These are phyloP conservation scores for Archaeoteleia sp. DNA, from an alignment of 2,888 invertebrate species.

Conservation along the genomic window DNA sequence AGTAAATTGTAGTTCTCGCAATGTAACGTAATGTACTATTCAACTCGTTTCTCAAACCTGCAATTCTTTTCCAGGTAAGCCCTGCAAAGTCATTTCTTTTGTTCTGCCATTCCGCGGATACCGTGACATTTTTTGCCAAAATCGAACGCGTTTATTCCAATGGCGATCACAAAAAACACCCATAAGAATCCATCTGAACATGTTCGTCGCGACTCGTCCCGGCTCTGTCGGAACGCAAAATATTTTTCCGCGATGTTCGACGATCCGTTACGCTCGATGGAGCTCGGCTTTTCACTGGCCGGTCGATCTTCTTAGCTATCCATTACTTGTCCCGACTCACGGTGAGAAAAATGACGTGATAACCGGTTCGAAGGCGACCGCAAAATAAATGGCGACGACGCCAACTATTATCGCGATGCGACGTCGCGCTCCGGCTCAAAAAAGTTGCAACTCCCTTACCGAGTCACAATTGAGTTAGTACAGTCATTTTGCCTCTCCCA, in stretches of 20 bases:
- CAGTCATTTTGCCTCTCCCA: conserved; percentile 8
- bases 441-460: conserved; percentile 59
- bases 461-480: conserved; percentile 61
- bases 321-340: conserved; percentile 27
- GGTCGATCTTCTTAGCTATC: conserved; percentile 43
- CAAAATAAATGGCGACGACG: conserved; percentile 47
- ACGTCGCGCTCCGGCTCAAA: conserved; percentile 47
- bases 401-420: conserved; percentile 44
- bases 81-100: conserved; percentile 20
- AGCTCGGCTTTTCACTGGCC: conserved; percentile 39
- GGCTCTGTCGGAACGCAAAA: conserved; percentile 34
- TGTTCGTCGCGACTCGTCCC: conserved; percentile 18
- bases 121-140: conserved; percentile 27
- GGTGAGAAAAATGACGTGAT: conserved; percentile 53
- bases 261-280: conserved; percentile 33
- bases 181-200: conserved; percentile 13
- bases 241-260: conserved; percentile 42
- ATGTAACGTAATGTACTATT: too few relatives aligned
- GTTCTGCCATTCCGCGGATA: conserved; percentile 17
- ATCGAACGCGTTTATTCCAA: conserved; percentile 21
- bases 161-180: conserved; percentile 17
- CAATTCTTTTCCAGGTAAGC: background rate
- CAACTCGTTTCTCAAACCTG: conserved; percentile 3
- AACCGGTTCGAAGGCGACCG: conserved; percentile 56
- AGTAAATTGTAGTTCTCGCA: too few relatives aligned